Percentiles rank a stretch among this genome's conserved stretches.
These are phyloP conservation scores for Atherix ibis DNA, from an alignment of 2,888 invertebrate genomes.

Conservation along the genomic window DNA sequence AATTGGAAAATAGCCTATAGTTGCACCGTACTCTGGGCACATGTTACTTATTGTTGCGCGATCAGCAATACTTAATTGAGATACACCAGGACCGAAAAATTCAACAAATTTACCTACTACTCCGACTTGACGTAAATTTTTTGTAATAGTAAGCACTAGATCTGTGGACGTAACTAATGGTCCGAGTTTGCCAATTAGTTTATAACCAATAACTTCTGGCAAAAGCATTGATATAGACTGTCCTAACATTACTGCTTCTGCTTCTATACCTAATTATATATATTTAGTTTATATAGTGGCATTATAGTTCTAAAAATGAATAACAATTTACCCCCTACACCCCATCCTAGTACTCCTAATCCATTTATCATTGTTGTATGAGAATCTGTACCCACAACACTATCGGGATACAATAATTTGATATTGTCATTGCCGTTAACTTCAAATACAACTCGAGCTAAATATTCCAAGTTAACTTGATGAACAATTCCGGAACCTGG, in stretches of 20 bases:
- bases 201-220: slow-evolving; percentile 92
- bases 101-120: slow-evolving; percentile 99
- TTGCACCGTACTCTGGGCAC: slow-evolving; percentile 98
- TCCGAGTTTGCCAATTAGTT: slow-evolving; percentile 62
- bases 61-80: slow-evolving; percentile 85
- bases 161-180: slow-evolving; percentile 89
- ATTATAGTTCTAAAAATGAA: slow-evolving; percentile 1
- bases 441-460: slow-evolving; percentile 80
- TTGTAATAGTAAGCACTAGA: slow-evolving; percentile 91
- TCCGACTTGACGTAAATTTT: slow-evolving; percentile 82
- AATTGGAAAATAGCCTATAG: slow-evolving; percentile 88
- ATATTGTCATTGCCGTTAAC: slow-evolving; percentile 28
- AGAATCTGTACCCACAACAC: slow-evolving; percentile 93
- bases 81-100: slow-evolving; percentile 91
- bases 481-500: slow-evolving; percentile 98
- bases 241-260: slow-evolving; percentile 97
- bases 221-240: slow-evolving; percentile 94
- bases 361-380: slow-evolving; percentile 99
- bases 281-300: background rate
- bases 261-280: slow-evolving; percentile 64
- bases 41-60: slow-evolving; percentile 96
- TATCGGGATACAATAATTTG: slow-evolving; percentile 65
- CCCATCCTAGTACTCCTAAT: slow-evolving; percentile 93
- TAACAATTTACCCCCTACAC: slow-evolving; percentile 53
- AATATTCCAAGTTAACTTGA: slow-evolving; percentile 93